These are phyloP conservation scores for Himalopsyche kuldschensis DNA, from an alignment of 2,888 invertebrate genomes.

Conservation along the genomic window DNA sequence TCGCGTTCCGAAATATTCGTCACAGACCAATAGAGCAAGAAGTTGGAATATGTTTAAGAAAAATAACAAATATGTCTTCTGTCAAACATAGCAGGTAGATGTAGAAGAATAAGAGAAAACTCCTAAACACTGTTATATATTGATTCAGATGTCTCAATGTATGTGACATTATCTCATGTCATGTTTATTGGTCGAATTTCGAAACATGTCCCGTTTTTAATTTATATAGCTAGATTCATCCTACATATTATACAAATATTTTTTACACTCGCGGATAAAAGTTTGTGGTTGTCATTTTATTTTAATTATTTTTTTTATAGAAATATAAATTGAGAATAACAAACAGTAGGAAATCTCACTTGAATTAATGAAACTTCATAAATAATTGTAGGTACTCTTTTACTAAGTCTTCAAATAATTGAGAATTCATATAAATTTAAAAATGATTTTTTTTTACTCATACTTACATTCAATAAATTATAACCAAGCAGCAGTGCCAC, in stretches of 20 bases:
- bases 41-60: neutral
- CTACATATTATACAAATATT: neutral
- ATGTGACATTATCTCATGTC: constrained; percentile 12
- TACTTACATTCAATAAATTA: no score
- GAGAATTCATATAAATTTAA: no score
- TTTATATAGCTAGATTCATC: constrained; percentile 9
- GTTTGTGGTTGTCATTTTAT: neutral
- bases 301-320: neutral
- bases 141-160: constrained; percentile 15
- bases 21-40: neutral
- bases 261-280: neutral
- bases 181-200: constrained; percentile 11
- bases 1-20: no score
- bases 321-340: no score
- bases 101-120: neutral
- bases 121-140: neutral
- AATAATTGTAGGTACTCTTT: no score
- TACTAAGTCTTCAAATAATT: no score
- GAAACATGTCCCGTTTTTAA: neutral
- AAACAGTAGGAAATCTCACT: no score
- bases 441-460: no score
- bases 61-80: neutral
- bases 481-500: no score
- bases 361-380: no score
- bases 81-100: neutral